Base-by-base conservation (phyloP, 2,113 vertebrate species). In the Microcebus ravelobensis region DNA sequence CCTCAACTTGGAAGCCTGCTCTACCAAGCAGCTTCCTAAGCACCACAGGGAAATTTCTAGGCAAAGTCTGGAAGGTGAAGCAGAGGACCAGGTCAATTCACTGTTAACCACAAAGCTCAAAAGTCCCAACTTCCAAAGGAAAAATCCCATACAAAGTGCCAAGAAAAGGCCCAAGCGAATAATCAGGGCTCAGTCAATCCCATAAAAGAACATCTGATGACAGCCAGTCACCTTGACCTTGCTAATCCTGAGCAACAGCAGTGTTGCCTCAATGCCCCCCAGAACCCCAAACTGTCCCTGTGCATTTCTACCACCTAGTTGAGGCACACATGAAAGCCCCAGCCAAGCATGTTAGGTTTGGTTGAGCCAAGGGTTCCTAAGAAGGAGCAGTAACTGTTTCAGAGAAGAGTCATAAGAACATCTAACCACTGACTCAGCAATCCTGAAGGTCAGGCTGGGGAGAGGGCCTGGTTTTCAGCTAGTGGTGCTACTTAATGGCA, bases 351-450 rank as follows among this genome's bases (percentile, higher is more conserved):
- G 63, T 45, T 89, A 68, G 45, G 57, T 90, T 81, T 94, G 93
- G 68, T 73, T 80, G 59, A 92, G 89, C 68, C 50, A 86, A 39
- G 77, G 67, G 23, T 73, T 86, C 89, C 87, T 59, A 70, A 73
- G n/a, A 20, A 67, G 45, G 31, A 95, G 29, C 70, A 87, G 67
- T 34, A 87, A 59, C 55, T 52, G 31, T 50, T 93, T 87, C 76
- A 77, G 68, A 92, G 93, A 83, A 71, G n/a, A 92, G 77, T 89
- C 63, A 23, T n/a, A 77, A 92, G 91, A 73, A 89, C 50, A 79
- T 23, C 48, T 52, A 91, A 84, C 52, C 39, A 61, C 95, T 92
- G 71, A 96, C 95, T 98, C 95, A 92, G 96, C 94, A 94, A 90
- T 87, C 83, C 74, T 70, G 86, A 89, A 93, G 61, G 85, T 67